Evolutionary conservation across 2,888 invertebrate genomes (phyloP).

Genomic region (Acholoe squamosa): DNA sequence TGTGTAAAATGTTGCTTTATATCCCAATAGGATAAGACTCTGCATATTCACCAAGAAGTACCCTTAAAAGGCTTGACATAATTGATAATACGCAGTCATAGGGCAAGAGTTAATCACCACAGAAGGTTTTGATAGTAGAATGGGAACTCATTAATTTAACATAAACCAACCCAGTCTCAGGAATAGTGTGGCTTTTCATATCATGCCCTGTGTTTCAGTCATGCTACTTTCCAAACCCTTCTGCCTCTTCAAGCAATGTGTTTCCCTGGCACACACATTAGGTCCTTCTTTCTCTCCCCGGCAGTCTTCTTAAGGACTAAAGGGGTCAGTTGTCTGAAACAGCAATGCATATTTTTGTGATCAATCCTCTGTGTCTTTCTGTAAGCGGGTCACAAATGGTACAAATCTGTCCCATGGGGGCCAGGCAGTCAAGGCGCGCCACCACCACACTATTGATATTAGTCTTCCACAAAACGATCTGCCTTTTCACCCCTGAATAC

Average conservation of each 20-base stretch:
- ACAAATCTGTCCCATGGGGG: background rate
- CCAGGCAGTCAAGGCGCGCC: background rate
- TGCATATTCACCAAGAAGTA: too few species aligned
- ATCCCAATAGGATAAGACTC: too few species aligned
- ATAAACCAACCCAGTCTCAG: too few species aligned
- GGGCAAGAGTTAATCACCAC: too few species aligned
- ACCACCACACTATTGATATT: background rate
- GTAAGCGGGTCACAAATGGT: background rate
- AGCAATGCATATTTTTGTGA: slow-evolving; percentile 3
- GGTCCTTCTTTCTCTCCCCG: background rate
- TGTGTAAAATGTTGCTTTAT: too few species aligned
- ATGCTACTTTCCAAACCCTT: background rate
- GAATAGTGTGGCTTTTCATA: too few species aligned
- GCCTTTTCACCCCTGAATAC: too few species aligned
- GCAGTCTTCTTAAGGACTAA: background rate
- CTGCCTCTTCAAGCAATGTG: background rate
- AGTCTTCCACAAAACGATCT: too few species aligned
- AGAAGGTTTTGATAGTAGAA: too few species aligned
- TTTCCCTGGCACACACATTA: background rate
- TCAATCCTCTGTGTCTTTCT: background rate
- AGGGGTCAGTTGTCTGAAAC: background rate
- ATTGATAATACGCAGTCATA: too few species aligned
- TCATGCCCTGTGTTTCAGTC: background rate
- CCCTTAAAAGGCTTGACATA: too few species aligned
- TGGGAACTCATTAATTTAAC: too few species aligned